Conservation (phyloP, 2,797 vertebrate genomes). For the Parauchenoglanis punctatus region DNA sequence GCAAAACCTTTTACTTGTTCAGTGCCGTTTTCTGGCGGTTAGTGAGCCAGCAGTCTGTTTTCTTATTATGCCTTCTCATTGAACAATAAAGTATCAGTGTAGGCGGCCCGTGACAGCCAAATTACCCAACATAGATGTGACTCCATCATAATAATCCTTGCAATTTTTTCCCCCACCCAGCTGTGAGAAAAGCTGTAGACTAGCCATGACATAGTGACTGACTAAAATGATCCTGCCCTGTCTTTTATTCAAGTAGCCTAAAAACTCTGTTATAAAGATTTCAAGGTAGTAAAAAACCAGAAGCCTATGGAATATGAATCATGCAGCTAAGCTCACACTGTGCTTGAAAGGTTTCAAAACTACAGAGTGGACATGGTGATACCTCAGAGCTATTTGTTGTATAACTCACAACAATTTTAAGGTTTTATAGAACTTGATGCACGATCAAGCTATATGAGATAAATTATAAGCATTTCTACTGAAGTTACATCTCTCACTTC, state of each 20-base stretch:
- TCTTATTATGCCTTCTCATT: conserved; percentile 4
- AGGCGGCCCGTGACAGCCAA: neutral
- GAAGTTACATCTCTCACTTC: neutral
- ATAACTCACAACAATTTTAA: neutral
- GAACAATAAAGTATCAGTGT: conserved; percentile 31
- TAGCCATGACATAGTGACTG: conserved; percentile 18
- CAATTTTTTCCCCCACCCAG: neutral
- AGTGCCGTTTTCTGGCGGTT: neutral
- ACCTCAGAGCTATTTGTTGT: neutral
- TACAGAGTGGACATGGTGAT: neutral
- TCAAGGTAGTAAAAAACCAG: neutral
- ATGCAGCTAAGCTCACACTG: neutral
- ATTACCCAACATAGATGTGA: conserved; percentile 20
- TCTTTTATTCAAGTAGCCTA: neutral
- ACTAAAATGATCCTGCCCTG: conserved; percentile 6
- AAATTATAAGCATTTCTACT: neutral
- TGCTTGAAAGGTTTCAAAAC: neutral
- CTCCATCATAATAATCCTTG: conserved; percentile 22
- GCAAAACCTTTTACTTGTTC: neutral
- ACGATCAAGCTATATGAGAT: neutral
- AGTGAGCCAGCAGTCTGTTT: conserved; percentile 24
- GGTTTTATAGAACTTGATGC: neutral
- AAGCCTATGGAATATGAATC: neutral
- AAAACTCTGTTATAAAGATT: neutral
- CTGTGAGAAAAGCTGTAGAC: conserved; percentile 8